Percentiles rank a stretch among this genome's conserved stretches.
Conservation (phyloP, 2,797 vertebrate species). For the Gymnoscopelus microlampas region DNA sequence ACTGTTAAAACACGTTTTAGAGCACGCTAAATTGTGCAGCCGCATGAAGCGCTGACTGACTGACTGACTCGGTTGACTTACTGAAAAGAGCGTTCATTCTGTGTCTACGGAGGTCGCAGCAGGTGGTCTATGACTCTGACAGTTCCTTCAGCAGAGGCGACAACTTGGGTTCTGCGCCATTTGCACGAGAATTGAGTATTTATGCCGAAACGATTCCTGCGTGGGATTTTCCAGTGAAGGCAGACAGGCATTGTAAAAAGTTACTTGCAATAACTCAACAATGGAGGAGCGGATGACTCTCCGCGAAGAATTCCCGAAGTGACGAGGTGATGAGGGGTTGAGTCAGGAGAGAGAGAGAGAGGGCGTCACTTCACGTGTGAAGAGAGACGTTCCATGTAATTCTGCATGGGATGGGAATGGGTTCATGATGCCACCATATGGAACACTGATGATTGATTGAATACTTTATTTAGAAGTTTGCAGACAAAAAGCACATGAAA, state of each 20-base stretch:
- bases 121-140: background rate
- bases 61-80: slow-evolving; percentile 19
- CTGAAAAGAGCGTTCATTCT: slow-evolving; percentile 48
- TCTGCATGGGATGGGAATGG: too few species aligned
- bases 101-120: slow-evolving; percentile 41
- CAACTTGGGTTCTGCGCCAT: slow-evolving; percentile 38
- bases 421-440: too few species aligned
- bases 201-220: slow-evolving; percentile 21
- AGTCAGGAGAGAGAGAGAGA: background rate
- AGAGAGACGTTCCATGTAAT: too few species aligned
- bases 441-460: too few species aligned
- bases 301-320: background rate
- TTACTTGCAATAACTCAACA: too few species aligned
- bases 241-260: background rate
- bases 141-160: background rate
- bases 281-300: background rate
- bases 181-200: slow-evolving; percentile 43
- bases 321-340: background rate
- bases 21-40: too few species aligned
- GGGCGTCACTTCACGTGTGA: too few species aligned
- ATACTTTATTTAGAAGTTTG: too few species aligned
- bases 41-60: background rate
- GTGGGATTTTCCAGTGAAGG: slow-evolving; percentile 45
- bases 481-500: too few species aligned
- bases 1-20: too few species aligned